A percentile compares a stretch with the other conserved stretches of the same genome.
These are phyloP conservation scores for Lutjanus campechanus DNA, from an alignment of 2,797 vertebrate genomes.

Conservation along the genomic window DNA sequence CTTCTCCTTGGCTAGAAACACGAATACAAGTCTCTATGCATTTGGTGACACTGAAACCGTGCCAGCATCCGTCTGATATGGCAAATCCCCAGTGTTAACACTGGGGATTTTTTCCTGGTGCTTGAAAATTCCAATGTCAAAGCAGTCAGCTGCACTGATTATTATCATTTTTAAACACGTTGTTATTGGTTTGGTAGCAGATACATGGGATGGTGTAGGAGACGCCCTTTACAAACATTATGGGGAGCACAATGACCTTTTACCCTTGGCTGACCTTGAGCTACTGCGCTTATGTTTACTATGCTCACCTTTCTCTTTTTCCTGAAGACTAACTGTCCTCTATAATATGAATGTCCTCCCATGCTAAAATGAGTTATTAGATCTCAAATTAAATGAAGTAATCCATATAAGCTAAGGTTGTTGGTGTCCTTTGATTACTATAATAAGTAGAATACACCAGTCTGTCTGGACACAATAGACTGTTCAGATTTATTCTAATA, in stretches of 20 bases:
- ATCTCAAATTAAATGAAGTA: constrained; percentile 5
- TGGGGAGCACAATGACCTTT: neutral
- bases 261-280: neutral
- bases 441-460: neutral
- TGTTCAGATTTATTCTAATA: too few species aligned
- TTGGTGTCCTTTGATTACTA: neutral
- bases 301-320: neutral
- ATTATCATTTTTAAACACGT: neutral
- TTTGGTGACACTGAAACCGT: neutral
- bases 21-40: neutral
- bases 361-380: neutral
- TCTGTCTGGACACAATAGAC: too few species aligned
- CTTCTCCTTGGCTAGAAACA: neutral
- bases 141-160: neutral
- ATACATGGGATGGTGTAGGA: neutral
- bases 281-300: neutral
- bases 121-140: neutral
- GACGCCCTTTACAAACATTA: neutral
- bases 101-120: neutral
- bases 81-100: neutral
- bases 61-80: neutral
- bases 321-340: neutral
- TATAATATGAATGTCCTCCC: neutral
- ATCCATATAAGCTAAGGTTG: neutral
- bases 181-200: neutral